These are phyloP conservation scores for Grapholita molesta DNA, from an alignment of 1,140 invertebrate species.

Conservation along the genomic window DNA sequence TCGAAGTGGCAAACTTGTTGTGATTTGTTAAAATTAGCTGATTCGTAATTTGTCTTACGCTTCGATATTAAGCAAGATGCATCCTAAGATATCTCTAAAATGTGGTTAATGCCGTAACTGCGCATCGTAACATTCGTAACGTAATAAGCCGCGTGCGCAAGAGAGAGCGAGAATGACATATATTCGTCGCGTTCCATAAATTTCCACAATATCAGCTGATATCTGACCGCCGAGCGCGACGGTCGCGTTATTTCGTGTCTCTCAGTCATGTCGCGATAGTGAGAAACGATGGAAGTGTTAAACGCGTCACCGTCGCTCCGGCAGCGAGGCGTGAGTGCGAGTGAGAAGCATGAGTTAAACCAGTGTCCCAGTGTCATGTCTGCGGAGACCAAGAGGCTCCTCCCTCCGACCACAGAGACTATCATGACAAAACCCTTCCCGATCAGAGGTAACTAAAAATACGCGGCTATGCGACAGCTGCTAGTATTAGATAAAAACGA, in stretches of 20 bases:
- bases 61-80: too few relatives aligned
- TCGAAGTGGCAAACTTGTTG: not conserved
- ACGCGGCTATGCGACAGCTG: not conserved
- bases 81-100: not conserved
- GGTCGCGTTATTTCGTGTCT: slow-evolving; percentile 10
- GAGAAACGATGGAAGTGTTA: slow-evolving; percentile 59
- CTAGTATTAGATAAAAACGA: not conserved
- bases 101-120: slow-evolving; percentile 10
- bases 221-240: slow-evolving; percentile 19
- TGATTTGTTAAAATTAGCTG: not conserved
- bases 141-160: slow-evolving; percentile 20
- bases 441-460: slow-evolving; percentile 82
- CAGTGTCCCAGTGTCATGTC: slow-evolving; percentile 83
- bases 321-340: slow-evolving; percentile 78
- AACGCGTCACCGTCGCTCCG: slow-evolving; percentile 80
- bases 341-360: slow-evolving; percentile 78
- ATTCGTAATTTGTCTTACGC: not conserved
- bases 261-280: slow-evolving; percentile 66
- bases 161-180: slow-evolving; percentile 10
- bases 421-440: slow-evolving; percentile 93
- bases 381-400: slow-evolving; percentile 80
- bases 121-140: slow-evolving; percentile 10
- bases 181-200: slow-evolving; percentile 23
- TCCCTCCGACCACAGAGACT: slow-evolving; percentile 87
- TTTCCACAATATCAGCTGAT: slow-evolving; percentile 56